Base-by-base conservation (phyloP, 2,888 invertebrate genomes). In the Dicyrtoma fusca region DNA sequence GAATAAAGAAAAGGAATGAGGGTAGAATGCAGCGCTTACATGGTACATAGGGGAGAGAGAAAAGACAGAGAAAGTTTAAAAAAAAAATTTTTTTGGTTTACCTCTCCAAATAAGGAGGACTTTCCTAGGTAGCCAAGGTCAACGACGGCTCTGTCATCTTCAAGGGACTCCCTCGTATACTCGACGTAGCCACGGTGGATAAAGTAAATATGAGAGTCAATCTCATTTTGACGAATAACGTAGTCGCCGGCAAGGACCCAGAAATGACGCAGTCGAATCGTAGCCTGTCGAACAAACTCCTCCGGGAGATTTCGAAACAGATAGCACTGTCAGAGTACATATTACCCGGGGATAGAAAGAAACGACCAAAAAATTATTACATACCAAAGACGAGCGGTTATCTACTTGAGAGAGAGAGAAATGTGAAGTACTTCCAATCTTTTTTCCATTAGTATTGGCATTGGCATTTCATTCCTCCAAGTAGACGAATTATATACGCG, bases 151-250 rank as follows among this genome's bases (percentile, higher is more conserved):
- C 64, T 42, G 6, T 68, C 71, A 25, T 63, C 59, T 17, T 53
- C 53, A 44, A 57, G 17, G 25, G 26, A 25, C 17, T 61, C 70
- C 62, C 63, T 61, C 13, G 57, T 51, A 45, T 68, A 71, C 19
- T 65, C 62, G 1, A 75, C 68, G 42, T 73, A 62, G 19, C 75
- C 75, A 14, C 66, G 64, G 25, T 75, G 75, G 8, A 75, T 68
- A 44, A 75, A 75, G 61, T 75, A 75, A 6, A 75, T 21, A 23
- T 61, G 42, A 14, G 73, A 62, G 55, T 75, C 75, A 42, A 66
- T 68, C 26, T 73, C 73, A 23, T 71, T 59, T 49, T 73, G 70
- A 11, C 55, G 63, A 1, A 73, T 44, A n/a, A 75, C 64, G 49
- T 68, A 75, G 51, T 75, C 75, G 17, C 71, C 71, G 10, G 53